These are phyloP conservation scores for Cryptoprocta ferox DNA, from an alignment of 2,797 vertebrate genomes.

Conservation along the genomic window DNA sequence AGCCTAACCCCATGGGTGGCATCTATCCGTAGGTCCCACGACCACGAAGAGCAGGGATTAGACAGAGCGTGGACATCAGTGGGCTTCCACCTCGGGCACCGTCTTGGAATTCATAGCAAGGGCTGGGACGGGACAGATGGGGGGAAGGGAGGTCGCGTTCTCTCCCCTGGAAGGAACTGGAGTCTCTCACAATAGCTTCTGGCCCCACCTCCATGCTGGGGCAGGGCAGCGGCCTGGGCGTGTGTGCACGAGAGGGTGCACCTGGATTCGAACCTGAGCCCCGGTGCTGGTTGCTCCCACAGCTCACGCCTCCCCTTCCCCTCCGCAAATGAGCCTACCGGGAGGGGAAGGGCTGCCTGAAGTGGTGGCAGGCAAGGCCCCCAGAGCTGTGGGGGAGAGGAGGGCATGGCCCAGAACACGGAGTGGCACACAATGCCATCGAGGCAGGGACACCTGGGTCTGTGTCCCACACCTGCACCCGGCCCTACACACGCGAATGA, in stretches of 20 bases:
- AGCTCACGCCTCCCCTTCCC: neutral
- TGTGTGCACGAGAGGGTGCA: neutral
- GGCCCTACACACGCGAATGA: neutral
- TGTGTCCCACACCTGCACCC: rapidly evolving
- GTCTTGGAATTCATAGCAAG: neutral
- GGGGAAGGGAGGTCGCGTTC: neutral
- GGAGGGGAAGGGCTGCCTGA: neutral
- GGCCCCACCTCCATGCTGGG: neutral
- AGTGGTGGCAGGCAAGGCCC: neutral
- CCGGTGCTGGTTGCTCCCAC: neutral
- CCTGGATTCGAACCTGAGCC: neutral
- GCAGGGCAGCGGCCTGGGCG: neutral
- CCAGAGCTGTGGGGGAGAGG: neutral
- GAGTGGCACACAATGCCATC: rapidly evolving
- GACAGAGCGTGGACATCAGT: neutral
- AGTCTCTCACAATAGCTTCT: neutral
- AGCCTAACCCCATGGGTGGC: neutral
- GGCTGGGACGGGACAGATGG: neutral
- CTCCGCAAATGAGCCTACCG: neutral
- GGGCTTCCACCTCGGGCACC: neutral
- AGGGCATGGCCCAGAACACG: rapidly evolving
- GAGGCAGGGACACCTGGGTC: rapidly evolving
- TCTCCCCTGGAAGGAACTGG: neutral
- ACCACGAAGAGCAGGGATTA: neutral
- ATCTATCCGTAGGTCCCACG: rapidly evolving